Evolutionary conservation across 2,888 invertebrate genomes (phyloP).

Genomic region (Adineta ricciae): DNA sequence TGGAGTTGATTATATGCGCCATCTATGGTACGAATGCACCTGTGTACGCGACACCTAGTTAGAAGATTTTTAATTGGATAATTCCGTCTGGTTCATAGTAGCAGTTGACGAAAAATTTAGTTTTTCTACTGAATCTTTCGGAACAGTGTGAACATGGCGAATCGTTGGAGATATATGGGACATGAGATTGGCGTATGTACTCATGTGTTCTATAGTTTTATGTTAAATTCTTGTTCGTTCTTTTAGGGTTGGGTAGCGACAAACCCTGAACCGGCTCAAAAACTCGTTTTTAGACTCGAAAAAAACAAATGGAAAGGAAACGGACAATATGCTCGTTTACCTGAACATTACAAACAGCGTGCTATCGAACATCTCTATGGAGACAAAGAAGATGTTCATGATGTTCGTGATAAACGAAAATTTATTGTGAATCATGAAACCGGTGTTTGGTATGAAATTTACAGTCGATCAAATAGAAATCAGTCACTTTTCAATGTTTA

Average conservation of each 20-base stretch:
- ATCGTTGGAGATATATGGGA: conserved; percentile 7
- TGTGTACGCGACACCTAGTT: background rate
- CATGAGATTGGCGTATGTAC: background rate
- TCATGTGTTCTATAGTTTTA: background rate
- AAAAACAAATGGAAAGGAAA: background rate
- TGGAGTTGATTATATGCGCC: background rate
- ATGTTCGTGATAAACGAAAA: conserved; percentile 20
- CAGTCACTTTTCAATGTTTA: conserved; percentile 30
- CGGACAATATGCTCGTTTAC: conserved; percentile 25
- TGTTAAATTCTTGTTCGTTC: background rate
- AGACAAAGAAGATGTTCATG: conserved; percentile 28
- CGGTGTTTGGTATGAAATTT: conserved; percentile 23
- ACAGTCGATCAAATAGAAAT: no score
- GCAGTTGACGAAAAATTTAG: background rate
- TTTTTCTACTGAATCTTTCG: no score
- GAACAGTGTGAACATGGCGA: background rate
- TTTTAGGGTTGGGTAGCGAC: background rate
- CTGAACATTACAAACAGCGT: conserved; percentile 32
- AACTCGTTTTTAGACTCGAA: background rate
- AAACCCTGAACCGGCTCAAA: background rate
- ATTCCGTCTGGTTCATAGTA: background rate
- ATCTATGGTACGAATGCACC: background rate
- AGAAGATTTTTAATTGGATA: background rate
- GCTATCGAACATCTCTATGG: conserved; percentile 27
- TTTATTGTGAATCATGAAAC: conserved; percentile 31